Conservation (phyloP, 2,888 invertebrate species). For the Elmis aenea region DNA sequence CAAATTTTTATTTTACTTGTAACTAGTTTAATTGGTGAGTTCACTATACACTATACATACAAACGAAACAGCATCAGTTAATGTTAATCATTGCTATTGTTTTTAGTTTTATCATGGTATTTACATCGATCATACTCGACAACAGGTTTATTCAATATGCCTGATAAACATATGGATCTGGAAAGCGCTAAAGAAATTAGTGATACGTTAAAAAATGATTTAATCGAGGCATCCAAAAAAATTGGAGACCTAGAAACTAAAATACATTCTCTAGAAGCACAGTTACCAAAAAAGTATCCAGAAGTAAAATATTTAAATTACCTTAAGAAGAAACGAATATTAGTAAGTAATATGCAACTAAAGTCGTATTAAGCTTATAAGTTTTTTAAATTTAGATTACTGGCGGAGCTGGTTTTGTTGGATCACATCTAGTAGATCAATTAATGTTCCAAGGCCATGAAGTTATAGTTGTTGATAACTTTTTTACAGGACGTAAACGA, state of each 20-base stretch:
- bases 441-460: constrained; percentile 96
- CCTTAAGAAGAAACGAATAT: constrained; percentile 84
- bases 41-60: no score
- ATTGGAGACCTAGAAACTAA: constrained; percentile 68
- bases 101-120: constrained; percentile 4
- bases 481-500: constrained; percentile 93
- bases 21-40: constrained; percentile 25
- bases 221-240: constrained; percentile 59
- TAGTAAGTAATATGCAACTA: constrained; percentile 59
- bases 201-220: constrained; percentile 39
- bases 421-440: constrained; percentile 93
- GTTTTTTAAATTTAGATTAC: constrained; percentile 60
- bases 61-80: no score
- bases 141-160: no score
- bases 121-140: no score
- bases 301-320: constrained; percentile 90
- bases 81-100: no score
- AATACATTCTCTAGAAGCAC: constrained; percentile 64
- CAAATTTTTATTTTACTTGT: constrained; percentile 23
- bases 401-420: constrained; percentile 98
- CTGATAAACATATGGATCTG: background rate
- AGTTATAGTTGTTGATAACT: constrained; percentile 95
- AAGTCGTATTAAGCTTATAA: background rate
- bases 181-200: constrained; percentile 23
- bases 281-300: constrained; percentile 79